Conservation (phyloP, 1,140 invertebrate species). For the Drosophila nikananu region DNA sequence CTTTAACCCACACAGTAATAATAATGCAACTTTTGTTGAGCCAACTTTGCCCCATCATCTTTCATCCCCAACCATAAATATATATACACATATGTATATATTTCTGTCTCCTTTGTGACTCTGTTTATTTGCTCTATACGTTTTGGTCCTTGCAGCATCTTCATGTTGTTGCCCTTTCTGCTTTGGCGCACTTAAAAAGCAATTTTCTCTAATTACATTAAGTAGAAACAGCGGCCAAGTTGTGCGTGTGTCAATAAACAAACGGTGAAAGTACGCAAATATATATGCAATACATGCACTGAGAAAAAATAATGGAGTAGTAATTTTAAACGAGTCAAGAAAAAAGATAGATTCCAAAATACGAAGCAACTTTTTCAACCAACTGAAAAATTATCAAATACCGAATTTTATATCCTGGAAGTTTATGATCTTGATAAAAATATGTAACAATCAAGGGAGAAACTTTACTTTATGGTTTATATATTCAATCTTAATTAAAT, state of each 20-base stretch:
- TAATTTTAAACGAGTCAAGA: too few relatives aligned
- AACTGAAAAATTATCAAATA: too few relatives aligned
- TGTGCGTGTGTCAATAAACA: conserved; percentile 82
- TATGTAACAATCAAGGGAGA: too few relatives aligned
- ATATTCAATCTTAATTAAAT: too few relatives aligned
- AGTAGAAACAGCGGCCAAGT: conserved; percentile 72
- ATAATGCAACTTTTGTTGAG: conserved; percentile 32
- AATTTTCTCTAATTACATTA: conserved; percentile 84
- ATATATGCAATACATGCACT: conserved; percentile 14
- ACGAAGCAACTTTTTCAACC: too few relatives aligned
- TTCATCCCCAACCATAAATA: conserved; percentile 4
- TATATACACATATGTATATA: not conserved
- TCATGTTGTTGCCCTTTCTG: conserved; percentile 60
- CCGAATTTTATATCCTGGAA: too few relatives aligned
- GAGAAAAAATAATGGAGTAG: not conserved
- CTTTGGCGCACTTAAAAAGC: conserved; percentile 78
- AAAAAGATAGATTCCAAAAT: too few relatives aligned
- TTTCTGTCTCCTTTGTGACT: not conserved
- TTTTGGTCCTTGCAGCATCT: conserved; percentile 48
- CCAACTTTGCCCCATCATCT: conserved; percentile 20
- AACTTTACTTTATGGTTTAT: too few relatives aligned
- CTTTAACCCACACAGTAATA: conserved; percentile 27
- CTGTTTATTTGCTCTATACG: conserved; percentile 48
- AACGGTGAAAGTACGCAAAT: conserved; percentile 55
- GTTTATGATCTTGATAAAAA: too few relatives aligned